Conservation (phyloP, 2,888 invertebrate genomes). For the Torymus aiolomorphi region DNA sequence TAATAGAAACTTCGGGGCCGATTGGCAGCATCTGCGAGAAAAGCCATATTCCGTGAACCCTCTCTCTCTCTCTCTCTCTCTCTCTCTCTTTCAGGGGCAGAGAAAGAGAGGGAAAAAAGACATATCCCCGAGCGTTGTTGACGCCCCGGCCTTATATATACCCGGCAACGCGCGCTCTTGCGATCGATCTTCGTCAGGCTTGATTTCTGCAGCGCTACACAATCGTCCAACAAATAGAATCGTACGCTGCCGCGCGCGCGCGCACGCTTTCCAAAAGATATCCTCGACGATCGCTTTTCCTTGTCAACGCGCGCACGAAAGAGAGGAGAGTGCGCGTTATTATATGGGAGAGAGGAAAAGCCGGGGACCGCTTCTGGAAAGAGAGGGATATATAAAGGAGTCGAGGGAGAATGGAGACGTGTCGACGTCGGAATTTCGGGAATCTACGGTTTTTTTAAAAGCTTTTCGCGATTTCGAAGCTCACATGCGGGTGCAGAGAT, state of each 20-base stretch:
- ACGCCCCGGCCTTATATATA: conserved; percentile 65
- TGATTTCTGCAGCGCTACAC: conserved; percentile 75
- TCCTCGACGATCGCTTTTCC: conserved; percentile 71
- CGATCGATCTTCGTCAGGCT: conserved; percentile 76
- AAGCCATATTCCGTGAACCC: conserved; percentile 36
- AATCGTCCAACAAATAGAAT: conserved; percentile 76
- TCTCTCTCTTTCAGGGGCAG: conserved; percentile 41
- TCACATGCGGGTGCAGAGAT: too few relatives aligned
- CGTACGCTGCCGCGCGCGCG: conserved; percentile 63
- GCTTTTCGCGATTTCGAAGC: too few relatives aligned
- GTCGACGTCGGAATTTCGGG: too few relatives aligned
- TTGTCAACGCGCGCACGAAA: conserved; percentile 66
- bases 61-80: conserved; percentile 8
- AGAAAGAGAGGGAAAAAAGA: conserved; percentile 58
- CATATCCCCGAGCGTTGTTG: conserved; percentile 67
- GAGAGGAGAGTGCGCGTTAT: too few relatives aligned
- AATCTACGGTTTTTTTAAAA: too few relatives aligned
- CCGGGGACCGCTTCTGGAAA: too few relatives aligned
- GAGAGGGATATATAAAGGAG: too few relatives aligned
- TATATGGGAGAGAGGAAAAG: too few relatives aligned
- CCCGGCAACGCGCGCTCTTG: conserved; percentile 50
- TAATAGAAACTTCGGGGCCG: conserved; percentile 73
- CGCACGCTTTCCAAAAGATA: conserved; percentile 58
- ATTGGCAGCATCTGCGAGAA: conserved; percentile 73
- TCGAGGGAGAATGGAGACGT: too few relatives aligned